Percentiles rank a stretch among this genome's conserved stretches.
phyloP scores from a whole-genome alignment of 2,113 vertebrate genomes.

The Hypomesus transpacificus region DNA sequence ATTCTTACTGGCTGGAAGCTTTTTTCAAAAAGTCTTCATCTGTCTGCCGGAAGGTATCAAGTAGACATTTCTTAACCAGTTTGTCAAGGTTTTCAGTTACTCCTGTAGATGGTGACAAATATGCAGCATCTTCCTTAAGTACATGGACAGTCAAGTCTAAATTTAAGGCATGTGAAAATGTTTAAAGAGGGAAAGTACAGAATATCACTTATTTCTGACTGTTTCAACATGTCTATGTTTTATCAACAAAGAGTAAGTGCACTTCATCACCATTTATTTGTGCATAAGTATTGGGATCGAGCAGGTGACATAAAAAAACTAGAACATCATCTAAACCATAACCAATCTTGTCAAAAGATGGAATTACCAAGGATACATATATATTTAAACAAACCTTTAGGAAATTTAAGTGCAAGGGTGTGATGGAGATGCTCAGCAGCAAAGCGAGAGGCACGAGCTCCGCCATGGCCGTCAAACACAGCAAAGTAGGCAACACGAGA shows the following conservation, averaged over 20 bases:
- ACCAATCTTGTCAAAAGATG: background rate
- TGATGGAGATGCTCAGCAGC: conserved; percentile 91
- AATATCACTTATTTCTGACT: no score
- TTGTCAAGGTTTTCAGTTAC: conserved; percentile 84
- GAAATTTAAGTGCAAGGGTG: conserved; percentile 85
- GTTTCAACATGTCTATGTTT: no score
- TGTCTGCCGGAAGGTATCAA: conserved; percentile 90
- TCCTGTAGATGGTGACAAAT: conserved; percentile 65
- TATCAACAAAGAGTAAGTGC: no score
- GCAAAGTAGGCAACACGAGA: conserved; percentile 85
- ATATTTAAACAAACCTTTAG: conserved; percentile 74
- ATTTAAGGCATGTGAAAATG: no score
- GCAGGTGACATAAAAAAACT: background rate
- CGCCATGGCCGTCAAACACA: conserved; percentile 94
- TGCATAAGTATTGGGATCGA: no score
- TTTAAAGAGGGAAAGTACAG: no score
- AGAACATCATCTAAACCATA: background rate
- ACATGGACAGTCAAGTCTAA: no score
- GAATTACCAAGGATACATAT: background rate
- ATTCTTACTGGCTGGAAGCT: conserved; percentile 92
- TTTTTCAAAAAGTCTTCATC: conserved; percentile 96
- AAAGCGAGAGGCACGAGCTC: conserved; percentile 85
- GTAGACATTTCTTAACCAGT: conserved; percentile 86
- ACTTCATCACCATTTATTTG: no score
- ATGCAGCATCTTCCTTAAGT: background rate